Evolutionary conservation across 2,113 vertebrate species (phyloP).

Genomic region (Oryctolagus cuniculus): DNA sequence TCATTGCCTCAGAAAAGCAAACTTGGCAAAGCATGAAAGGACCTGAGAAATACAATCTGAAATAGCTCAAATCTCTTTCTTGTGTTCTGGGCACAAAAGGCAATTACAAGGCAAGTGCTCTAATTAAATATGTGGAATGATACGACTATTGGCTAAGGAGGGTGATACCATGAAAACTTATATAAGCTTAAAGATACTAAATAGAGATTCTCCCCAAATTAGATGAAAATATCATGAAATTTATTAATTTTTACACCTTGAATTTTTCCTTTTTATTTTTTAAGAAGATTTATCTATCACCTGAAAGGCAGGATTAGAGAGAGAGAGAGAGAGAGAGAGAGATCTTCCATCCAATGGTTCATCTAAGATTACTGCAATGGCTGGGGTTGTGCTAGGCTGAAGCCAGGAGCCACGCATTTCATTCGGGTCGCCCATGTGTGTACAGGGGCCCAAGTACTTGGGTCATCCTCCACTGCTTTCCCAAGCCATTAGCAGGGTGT

Average conservation of each 20-base stretch:
- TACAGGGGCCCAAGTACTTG: too few relatives aligned
- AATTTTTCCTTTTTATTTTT: neutral
- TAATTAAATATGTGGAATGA: neutral
- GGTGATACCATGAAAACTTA: neutral
- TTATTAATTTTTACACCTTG: neutral
- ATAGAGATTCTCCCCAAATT: neutral
- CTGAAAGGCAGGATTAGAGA: too few relatives aligned
- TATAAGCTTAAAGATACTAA: neutral
- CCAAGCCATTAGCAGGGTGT: too few relatives aligned
- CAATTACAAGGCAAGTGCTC: neutral
- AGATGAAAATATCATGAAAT: neutral
- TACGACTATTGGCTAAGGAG: neutral
- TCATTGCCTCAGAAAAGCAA: neutral
- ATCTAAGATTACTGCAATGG: too few relatives aligned
- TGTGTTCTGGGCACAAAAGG: neutral
- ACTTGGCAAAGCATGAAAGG: neutral
- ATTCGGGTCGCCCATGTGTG: too few relatives aligned
- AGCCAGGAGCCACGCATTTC: too few relatives aligned
- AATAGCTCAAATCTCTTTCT: neutral
- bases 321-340: too few relatives aligned
- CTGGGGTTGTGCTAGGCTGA: too few relatives aligned
- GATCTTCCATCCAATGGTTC: too few relatives aligned
- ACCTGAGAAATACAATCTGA: neutral
- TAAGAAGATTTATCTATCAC: too few relatives aligned
- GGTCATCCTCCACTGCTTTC: too few relatives aligned